Evolutionary conservation across 2,113 vertebrate species (phyloP).

Genomic region (Lepus europaeus): DNA sequence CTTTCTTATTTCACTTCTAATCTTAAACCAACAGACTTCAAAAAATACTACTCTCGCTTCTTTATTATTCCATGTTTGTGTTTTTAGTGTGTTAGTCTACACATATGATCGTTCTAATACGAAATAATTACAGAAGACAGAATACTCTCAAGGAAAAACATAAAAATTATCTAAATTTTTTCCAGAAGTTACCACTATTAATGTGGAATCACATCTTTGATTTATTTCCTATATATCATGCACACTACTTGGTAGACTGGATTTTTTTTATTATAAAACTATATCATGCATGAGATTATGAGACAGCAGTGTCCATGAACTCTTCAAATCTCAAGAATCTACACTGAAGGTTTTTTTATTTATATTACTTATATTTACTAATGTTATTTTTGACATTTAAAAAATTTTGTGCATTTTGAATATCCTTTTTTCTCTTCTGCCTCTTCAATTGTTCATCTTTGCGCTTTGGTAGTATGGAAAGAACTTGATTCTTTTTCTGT

Average conservation of each 20-base stretch:
- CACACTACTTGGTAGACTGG: conserved; percentile 1
- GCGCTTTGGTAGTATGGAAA: no score
- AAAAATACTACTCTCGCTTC: neutral
- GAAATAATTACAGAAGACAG: neutral
- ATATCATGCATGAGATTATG: conserved; percentile 49
- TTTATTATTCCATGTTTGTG: neutral
- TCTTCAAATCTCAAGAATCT: neutral
- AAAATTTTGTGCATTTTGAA: no score
- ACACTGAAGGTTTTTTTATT: neutral
- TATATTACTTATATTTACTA: no score
- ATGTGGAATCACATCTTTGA: neutral
- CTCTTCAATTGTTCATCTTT: no score
- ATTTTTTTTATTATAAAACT: conserved; percentile 60
- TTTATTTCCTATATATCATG: neutral
- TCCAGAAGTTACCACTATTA: neutral
- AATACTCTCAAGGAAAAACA: conserved; percentile 17
- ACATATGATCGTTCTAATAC: neutral
- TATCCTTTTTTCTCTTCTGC: no score
- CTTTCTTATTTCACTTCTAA: conserved; percentile 33
- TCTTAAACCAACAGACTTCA: neutral
- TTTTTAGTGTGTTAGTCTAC: neutral
- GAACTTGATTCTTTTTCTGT: no score
- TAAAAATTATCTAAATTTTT: neutral
- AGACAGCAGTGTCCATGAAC: conserved; percentile 13
- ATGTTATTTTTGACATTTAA: no score